Evolutionary conservation across 2,113 vertebrate species (phyloP).

Genomic region (Melospiza melodia): DNA sequence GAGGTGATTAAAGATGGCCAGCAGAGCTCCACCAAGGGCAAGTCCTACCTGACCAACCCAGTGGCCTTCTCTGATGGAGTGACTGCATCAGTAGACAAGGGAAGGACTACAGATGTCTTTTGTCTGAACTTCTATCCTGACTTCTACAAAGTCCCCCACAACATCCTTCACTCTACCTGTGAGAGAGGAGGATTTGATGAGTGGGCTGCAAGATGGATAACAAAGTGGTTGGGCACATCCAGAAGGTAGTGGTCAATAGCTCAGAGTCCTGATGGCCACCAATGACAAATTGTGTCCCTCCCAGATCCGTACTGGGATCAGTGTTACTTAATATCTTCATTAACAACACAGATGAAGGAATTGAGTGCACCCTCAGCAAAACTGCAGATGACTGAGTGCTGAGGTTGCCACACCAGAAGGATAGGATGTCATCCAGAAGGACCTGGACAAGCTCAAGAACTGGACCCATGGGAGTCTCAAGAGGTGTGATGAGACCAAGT

Average conservation of each 20-base stretch:
- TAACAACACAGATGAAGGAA: background rate
- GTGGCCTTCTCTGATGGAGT: background rate
- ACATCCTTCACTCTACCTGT: background rate
- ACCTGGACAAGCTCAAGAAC: background rate
- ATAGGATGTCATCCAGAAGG: background rate
- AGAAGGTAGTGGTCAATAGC: background rate
- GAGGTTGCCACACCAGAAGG: background rate
- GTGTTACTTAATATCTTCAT: background rate
- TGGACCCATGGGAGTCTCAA: background rate
- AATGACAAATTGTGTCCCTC: background rate
- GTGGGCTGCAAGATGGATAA: background rate
- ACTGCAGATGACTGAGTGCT: background rate
- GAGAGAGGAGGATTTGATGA: background rate
- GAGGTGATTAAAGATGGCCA: background rate
- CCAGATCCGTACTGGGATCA: background rate
- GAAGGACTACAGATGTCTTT: background rate
- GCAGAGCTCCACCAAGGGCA: background rate
- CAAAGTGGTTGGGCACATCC: background rate
- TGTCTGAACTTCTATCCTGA: background rate
- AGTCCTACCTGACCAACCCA: background rate
- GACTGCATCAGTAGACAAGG: background rate
- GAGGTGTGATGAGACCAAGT: background rate
- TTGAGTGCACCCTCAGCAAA: background rate
- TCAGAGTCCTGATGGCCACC: background rate
- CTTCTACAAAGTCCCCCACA: background rate